Evolutionary conservation across 2,113 vertebrate species (phyloP).

Genomic region (Ptychochromis oligacanthus): DNA sequence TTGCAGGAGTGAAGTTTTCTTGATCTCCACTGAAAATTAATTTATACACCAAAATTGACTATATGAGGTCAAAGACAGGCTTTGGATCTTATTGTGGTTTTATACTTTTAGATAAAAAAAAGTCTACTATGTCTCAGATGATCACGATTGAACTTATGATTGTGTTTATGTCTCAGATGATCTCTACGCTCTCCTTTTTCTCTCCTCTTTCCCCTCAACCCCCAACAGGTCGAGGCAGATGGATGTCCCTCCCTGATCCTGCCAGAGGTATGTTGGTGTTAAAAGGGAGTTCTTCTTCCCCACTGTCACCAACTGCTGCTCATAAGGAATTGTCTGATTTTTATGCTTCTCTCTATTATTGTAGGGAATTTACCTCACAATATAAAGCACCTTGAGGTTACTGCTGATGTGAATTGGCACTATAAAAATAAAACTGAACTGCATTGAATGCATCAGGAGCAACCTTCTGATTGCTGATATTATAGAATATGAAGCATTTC

Average conservation of each 20-base stretch:
- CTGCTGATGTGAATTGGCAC: rapidly evolving
- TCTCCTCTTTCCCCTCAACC: neutral
- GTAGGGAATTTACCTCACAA: neutral
- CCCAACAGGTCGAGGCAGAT: neutral
- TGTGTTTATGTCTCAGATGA: too few relatives aligned
- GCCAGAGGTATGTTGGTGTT: neutral
- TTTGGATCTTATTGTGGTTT: neutral
- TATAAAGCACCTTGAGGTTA: neutral
- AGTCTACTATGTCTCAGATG: neutral
- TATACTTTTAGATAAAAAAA: neutral
- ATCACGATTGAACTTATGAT: too few relatives aligned
- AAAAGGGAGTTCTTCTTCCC: too few relatives aligned
- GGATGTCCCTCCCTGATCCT: neutral
- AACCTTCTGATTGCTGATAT: too few relatives aligned
- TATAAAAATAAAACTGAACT: neutral
- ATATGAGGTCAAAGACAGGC: neutral
- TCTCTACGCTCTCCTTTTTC: neutral
- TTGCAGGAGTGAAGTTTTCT: too few relatives aligned
- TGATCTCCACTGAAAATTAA: too few relatives aligned
- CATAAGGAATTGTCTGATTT: too few relatives aligned
- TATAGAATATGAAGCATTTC: too few relatives aligned
- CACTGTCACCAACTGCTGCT: too few relatives aligned
- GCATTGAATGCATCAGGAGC: too few relatives aligned
- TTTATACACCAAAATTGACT: neutral
- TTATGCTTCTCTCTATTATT: neutral